These are phyloP conservation scores for Acipenser transmontanus DNA, from an alignment of 2,797 vertebrate species.

Conservation along the genomic window DNA sequence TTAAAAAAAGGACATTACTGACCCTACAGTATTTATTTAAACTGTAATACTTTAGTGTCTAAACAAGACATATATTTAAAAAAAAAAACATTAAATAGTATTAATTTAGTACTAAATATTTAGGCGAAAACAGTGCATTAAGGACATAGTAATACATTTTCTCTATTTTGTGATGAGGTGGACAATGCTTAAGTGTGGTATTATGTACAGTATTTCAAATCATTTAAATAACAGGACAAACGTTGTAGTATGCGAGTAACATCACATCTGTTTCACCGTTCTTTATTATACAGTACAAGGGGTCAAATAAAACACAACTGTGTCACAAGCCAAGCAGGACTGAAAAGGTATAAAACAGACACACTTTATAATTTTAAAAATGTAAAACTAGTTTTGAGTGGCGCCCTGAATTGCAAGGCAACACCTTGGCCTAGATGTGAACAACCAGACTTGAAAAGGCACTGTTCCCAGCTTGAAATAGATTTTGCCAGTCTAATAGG, in stretches of 20 bases:
- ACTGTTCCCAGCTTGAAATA: conserved; percentile 46
- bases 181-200: conserved; percentile 65
- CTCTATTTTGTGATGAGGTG: conserved; percentile 46
- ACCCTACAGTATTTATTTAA: conserved; percentile 47
- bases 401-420: conserved; percentile 15
- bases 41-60: conserved; percentile 82
- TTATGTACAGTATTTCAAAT: conserved; percentile 72
- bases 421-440: conserved; percentile 12
- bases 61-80: conserved; percentile 63
- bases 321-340: too few relatives aligned
- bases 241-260: too few relatives aligned
- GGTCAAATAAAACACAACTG: too few relatives aligned
- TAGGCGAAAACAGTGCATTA: conserved; percentile 86
- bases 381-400: conserved; percentile 21
- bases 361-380: too few relatives aligned
- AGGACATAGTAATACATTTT: conserved; percentile 73
- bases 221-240: conserved; percentile 21
- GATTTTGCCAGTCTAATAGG: conserved; percentile 30
- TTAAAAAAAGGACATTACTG: conserved; percentile 69
- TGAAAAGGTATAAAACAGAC: too few relatives aligned
- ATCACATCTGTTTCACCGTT: too few relatives aligned
- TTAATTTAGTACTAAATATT: conserved; percentile 86
- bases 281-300: too few relatives aligned
- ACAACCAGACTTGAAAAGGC: conserved; percentile 43
- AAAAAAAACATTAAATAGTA: conserved; percentile 73